Conservation (phyloP, 2,113 vertebrate genomes). For the Colossoma macropomum region DNA sequence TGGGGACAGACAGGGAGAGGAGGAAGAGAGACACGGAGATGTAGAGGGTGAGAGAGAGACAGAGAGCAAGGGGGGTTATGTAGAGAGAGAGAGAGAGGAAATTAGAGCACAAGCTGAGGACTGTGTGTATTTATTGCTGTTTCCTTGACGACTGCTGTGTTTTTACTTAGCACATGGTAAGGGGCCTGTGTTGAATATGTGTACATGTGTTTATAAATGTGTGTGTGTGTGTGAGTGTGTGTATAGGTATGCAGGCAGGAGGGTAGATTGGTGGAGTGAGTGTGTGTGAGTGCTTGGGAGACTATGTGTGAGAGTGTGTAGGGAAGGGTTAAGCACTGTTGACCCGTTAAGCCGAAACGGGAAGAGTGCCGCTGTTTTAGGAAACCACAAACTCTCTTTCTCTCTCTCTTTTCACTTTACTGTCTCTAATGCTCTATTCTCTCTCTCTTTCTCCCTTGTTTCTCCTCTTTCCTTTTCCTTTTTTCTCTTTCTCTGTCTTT, state of each 20-base stretch:
- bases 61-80: not conserved
- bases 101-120: constrained; percentile 36
- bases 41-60: not conserved
- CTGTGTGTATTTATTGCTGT: constrained; percentile 53
- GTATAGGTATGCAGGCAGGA: not conserved
- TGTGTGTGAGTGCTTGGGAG: constrained; percentile 24
- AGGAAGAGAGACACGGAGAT: not conserved
- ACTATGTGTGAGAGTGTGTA: not conserved
- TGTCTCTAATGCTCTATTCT: not conserved
- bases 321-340: constrained; percentile 44
- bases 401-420: not conserved
- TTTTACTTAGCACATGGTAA: constrained; percentile 47
- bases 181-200: not conserved
- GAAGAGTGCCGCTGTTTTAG: constrained; percentile 42
- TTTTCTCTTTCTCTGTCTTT: not conserved
- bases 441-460: too few species aligned
- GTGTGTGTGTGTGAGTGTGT: constrained; percentile 1
- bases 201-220: constrained; percentile 4
- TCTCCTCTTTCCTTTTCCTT: constrained; percentile 15
- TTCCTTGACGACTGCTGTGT: constrained; percentile 58
- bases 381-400: constrained; percentile 36
- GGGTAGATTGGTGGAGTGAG: not conserved
- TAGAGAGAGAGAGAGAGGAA: constrained; percentile 17
- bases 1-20: constrained; percentile 24
- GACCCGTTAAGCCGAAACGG: constrained; percentile 42